These are phyloP conservation scores for Portunus trituberculatus DNA, from an alignment of 1,140 invertebrate genomes.

Conservation along the genomic window DNA sequence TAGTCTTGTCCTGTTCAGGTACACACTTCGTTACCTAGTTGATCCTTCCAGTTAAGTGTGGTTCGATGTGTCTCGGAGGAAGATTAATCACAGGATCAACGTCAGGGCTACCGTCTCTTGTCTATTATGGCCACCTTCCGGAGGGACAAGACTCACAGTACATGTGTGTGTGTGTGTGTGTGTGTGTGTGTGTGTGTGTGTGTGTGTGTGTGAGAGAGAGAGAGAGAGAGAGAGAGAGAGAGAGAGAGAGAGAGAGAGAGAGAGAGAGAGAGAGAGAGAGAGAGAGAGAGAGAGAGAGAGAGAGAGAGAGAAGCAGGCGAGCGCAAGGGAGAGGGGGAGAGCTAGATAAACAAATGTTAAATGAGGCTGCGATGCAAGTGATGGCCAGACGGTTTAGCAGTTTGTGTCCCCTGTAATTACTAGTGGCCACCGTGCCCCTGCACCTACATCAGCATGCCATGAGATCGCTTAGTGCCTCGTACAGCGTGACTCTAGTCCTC, in stretches of 20 bases:
- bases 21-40: neutral
- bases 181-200: slow-evolving; percentile 12
- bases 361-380: neutral
- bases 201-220: slow-evolving; percentile 8
- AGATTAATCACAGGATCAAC: neutral
- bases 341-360: neutral
- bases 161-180: neutral
- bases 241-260: slow-evolving; percentile 22
- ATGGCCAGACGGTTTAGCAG: neutral
- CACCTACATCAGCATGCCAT: neutral
- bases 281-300: neutral
- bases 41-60: neutral
- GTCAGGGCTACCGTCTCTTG: neutral
- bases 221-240: neutral
- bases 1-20: slow-evolving; percentile 1
- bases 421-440: neutral
- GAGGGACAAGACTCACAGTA: neutral
- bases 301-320: neutral
- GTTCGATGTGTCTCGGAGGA: neutral
- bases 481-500: too few species aligned
- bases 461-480: too few species aligned
- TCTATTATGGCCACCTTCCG: neutral
- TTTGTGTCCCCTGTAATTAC: neutral
- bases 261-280: slow-evolving; percentile 7
- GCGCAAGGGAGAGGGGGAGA: neutral